Conservation (phyloP, 2,888 invertebrate species). For the Drosophila parthenogenetica region DNA sequence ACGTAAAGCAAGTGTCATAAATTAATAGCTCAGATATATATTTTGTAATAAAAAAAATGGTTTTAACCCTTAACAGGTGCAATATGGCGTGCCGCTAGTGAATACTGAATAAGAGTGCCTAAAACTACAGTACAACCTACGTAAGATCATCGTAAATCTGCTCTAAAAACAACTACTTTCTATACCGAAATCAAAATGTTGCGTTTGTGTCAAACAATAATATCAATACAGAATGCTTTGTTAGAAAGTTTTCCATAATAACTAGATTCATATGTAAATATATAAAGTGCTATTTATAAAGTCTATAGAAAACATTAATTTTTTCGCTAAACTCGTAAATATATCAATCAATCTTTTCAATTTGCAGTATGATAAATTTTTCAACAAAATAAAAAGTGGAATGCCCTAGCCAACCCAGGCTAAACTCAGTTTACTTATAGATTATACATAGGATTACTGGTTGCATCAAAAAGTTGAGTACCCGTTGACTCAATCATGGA, state of each 20-base stretch:
- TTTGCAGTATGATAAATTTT: conserved; percentile 65
- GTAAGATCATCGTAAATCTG: conserved; percentile 45
- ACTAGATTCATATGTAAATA: conserved; percentile 24
- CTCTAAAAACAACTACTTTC: conserved; percentile 26
- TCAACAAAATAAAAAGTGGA: conserved; percentile 51
- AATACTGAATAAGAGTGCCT: conserved; percentile 58
- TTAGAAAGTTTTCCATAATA: conserved; percentile 18
- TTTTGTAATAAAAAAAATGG: conserved; percentile 21
- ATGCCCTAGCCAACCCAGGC: conserved; percentile 18
- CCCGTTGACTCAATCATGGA: conserved; percentile 88
- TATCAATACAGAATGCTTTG: conserved; percentile 48
- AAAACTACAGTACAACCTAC: conserved; percentile 61
- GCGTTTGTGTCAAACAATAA: conserved; percentile 66
- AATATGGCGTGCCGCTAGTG: conserved; percentile 56
- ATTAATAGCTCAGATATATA: conserved; percentile 7
- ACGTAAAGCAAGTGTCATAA: conserved; percentile 23
- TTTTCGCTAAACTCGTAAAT: conserved; percentile 7
- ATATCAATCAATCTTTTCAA: conserved; percentile 69
- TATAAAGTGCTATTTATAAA: conserved; percentile 40
- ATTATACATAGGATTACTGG: conserved; percentile 84
- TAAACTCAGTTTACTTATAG: conserved; percentile 54
- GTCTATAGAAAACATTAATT: conserved; percentile 29
- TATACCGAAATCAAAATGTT: conserved; percentile 56
- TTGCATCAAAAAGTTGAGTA: conserved; percentile 86
- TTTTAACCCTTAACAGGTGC: conserved; percentile 41